These are phyloP conservation scores for Mnemiopsis leidyi DNA, from an alignment of 37 sponge, comb jelly and placozoan genomes.

Conservation along the genomic window DNA sequence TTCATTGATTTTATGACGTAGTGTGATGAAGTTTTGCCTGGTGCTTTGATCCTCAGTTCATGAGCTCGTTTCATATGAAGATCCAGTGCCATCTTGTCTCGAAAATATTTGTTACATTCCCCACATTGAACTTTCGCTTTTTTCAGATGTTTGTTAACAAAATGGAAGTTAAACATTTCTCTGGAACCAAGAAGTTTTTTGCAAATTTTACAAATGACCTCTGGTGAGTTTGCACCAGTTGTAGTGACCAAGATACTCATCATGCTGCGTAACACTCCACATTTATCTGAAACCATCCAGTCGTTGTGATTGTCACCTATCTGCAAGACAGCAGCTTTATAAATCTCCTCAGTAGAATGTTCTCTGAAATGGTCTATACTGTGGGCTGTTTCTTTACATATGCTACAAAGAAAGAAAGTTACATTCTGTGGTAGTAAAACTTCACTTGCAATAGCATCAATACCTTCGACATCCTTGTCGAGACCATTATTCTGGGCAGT, in stretches of 20 bases:
- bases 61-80: not conserved
- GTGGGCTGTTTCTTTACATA: not conserved
- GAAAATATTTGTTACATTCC: not conserved
- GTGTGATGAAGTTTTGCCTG: not conserved
- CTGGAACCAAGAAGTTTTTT: not conserved
- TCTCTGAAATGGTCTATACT: not conserved
- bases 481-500: not conserved
- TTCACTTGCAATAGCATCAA: not conserved
- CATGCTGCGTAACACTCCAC: not conserved
- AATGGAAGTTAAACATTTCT: not conserved
- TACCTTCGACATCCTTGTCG: not conserved
- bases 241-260: not conserved
- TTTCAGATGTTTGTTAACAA: not conserved
- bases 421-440: not conserved
- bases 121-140: not conserved
- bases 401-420: not conserved
- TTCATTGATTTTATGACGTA: conserved; percentile 1
- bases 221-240: not conserved
- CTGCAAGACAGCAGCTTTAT: not conserved
- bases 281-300: conserved; percentile 24
- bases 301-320: not conserved
- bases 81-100: not conserved
- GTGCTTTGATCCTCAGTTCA: not conserved
- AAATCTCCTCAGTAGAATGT: not conserved
- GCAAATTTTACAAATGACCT: not conserved